Percentiles rank a stretch among this genome's conserved stretches.
phyloP scores from a whole-genome alignment of 1,140 invertebrate species.

The Eueides isabella region DNA sequence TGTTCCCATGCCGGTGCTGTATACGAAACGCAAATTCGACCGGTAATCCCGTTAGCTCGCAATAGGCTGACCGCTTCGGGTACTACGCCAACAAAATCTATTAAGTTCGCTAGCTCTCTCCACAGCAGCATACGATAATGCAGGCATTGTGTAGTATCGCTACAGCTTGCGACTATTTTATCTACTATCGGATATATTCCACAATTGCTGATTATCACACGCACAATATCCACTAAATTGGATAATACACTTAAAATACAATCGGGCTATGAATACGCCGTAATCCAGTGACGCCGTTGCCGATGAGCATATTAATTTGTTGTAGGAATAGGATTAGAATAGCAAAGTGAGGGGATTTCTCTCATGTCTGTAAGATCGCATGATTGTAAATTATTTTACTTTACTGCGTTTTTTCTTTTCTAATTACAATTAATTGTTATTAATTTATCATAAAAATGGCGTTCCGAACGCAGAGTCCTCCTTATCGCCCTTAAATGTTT shows the following conservation, averaged over 20 bases:
- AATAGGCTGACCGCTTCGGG: slow-evolving; percentile 66
- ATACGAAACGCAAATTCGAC: slow-evolving; percentile 67
- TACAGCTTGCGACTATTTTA: slow-evolving; percentile 51
- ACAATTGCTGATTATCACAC: slow-evolving; percentile 73
- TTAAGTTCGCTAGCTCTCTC: slow-evolving; percentile 76
- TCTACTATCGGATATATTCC: slow-evolving; percentile 48
- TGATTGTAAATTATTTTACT: background rate
- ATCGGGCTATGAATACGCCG: slow-evolving; percentile 76
- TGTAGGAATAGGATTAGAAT: slow-evolving; percentile 74
- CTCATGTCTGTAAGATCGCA: background rate
- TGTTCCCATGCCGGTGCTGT: slow-evolving; percentile 54
- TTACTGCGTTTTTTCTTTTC: no score
- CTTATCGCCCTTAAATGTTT: background rate
- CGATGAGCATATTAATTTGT: slow-evolving; percentile 82
- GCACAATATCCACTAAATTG: slow-evolving; percentile 80
- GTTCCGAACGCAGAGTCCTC: no score
- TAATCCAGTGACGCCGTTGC: slow-evolving; percentile 78
- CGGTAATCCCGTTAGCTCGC: slow-evolving; percentile 76
- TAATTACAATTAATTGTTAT: no score
- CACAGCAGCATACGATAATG: slow-evolving; percentile 69
- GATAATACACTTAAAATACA: slow-evolving; percentile 82
- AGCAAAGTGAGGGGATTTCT: slow-evolving; percentile 36
- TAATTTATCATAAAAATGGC: no score
- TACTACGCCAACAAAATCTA: slow-evolving; percentile 75
- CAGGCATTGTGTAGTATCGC: slow-evolving; percentile 60